Conservation (phyloP, 1,140 invertebrate species). For the Lordiphosa stackelbergi region DNA sequence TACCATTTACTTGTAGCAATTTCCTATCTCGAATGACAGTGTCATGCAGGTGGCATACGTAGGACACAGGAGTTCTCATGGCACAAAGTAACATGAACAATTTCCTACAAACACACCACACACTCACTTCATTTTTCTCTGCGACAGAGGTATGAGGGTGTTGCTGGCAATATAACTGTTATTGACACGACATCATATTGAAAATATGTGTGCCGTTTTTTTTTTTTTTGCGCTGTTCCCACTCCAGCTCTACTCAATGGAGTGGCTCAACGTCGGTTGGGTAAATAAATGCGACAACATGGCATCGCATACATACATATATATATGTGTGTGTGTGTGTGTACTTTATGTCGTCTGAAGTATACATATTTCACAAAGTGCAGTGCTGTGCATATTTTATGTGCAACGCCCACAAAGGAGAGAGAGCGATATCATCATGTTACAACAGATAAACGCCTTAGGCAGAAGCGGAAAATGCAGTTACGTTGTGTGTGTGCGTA, state of each 20-base stretch:
- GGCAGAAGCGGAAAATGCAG: slow-evolving; percentile 56
- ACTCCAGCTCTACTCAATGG: slow-evolving; percentile 14
- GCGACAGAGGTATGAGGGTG: neutral
- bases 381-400: slow-evolving; percentile 46
- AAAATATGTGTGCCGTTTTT: slow-evolving; percentile 44
- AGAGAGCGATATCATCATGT: slow-evolving; percentile 57
- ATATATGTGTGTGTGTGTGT: neutral
- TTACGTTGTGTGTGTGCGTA: slow-evolving; percentile 19
- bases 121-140: neutral
- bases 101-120: too few species aligned
- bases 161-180: slow-evolving; percentile 62
- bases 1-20: too few species aligned
- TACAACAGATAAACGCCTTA: slow-evolving; percentile 69
- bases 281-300: slow-evolving; percentile 68
- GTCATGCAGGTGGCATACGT: too few species aligned
- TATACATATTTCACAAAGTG: slow-evolving; percentile 37
- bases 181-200: slow-evolving; percentile 72
- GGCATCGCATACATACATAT: slow-evolving; percentile 24
- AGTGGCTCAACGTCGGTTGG: slow-evolving; percentile 23
- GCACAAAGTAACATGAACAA: too few species aligned
- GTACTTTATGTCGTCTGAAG: slow-evolving; percentile 1
- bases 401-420: slow-evolving; percentile 27
- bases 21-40: too few species aligned
- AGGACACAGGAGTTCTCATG: too few species aligned
- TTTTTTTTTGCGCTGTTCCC: slow-evolving; percentile 29